Base-by-base conservation (phyloP, 2,888 invertebrate genomes). In the Drosophila kuntzei region DNA sequence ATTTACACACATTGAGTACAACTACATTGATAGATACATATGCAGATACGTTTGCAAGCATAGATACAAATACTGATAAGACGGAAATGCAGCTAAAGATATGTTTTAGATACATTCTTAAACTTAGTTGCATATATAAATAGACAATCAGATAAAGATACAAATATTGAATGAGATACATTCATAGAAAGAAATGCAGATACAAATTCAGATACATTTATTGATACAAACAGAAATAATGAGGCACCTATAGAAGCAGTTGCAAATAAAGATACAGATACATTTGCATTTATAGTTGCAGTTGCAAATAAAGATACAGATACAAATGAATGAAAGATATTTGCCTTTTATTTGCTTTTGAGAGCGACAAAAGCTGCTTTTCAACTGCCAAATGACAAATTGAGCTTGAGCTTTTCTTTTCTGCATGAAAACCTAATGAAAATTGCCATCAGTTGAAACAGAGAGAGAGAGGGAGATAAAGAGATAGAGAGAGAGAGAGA, bases 231-330 rank as follows among this genome's bases (percentile, higher is more conserved):
- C 3, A 22, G 3, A 7, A 18, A 34, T 20, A 34, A n/a, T 11
- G 16, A 18, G 14, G 14, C 27, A 46, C 27, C 16, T 29, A 12
- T 6, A 47, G 16, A 6, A 8, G 18, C 47, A 47, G 44, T 8
- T 14, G 25, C 44, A 29, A 14, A 16, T 46, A 11, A 11, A 27
- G 20, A 12, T 41, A 41, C 41, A 22, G 46, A 27, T 25, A 5
- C 22, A 16, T 16, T n/a, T 27, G 12, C 27, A 46, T 12, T 29
- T 16, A 22, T 22, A 25, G 34, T 0, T 25, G 18, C 27, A 29
- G 27, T 32, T 53, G 12, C 53, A 37, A 25, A 11, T 22, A 36
- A 16, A 34, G 55, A 55, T 44, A 55, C 43, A 34, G 43, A 43
- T 54, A 43, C 32, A 51, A 51, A 16, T 37, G 22, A 16, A 25